Base-by-base conservation (phyloP, 2,888 invertebrate genomes). In the Caenorhabditis becei region DNA sequence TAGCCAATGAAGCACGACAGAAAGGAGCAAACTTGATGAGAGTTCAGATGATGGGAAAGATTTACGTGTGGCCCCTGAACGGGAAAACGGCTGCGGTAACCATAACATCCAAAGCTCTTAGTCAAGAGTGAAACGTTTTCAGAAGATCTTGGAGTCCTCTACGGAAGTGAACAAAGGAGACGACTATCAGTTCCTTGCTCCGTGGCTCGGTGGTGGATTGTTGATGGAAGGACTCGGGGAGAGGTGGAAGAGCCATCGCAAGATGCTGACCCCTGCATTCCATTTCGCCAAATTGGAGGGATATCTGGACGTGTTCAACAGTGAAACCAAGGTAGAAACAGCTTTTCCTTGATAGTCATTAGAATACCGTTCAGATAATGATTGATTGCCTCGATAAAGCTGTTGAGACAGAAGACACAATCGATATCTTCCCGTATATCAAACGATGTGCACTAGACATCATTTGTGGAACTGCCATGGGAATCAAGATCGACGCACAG, bases 261-360 rank as follows among this genome's bases (percentile, higher is more conserved):
- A 92, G 82, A 87, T 93, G 84, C 87, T 93, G 56, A 93, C 93
- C 16, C 93, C 93, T n/a, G 91, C 93, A 1, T 93, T 93, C 84
- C 93, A 93, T 86, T 93, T 93, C 86, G 91, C 91, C 44, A 92
- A 93, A 62, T 89, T 93, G 54, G 89, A 92, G 53, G 92, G 92
- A 75, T 93, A 72, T 26, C 23, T 67, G 58, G 80, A 74, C 62
- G 77, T 77, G 5, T 77, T 77, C 32, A 65, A 77, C 24, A 18
- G 14, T 23, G 70, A 77, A 35, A 65, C 77, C 0, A 66, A n/a
- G 23, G 75, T 77, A 35, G 58, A 58, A 3, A 58, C n/a, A 11
- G 11, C 2, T 7, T n/a, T 11, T 14, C 2, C 1, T 32, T 5
- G 7, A 4, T 4, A 14, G 16, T n/a, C 14, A 37, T 16, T 62